A percentile compares a stretch with the other conserved stretches of the same genome.
These are phyloP conservation scores for Coturnix japonica DNA, from an alignment of 2,113 vertebrate genomes.

Conservation along the genomic window DNA sequence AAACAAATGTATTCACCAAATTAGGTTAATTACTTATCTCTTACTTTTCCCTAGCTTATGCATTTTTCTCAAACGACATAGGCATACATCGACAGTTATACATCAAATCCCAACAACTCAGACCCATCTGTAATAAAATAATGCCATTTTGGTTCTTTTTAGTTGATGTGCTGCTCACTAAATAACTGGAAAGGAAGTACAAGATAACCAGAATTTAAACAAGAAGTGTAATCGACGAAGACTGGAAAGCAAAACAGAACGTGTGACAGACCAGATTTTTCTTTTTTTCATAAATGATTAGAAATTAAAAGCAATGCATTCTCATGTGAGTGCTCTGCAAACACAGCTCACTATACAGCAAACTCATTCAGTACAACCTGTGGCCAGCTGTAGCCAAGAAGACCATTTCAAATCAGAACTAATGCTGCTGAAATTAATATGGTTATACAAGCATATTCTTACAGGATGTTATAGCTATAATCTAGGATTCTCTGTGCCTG, in stretches of 20 bases:
- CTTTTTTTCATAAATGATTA: neutral
- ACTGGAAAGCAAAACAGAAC: slow-evolving; percentile 52
- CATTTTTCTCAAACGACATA: slow-evolving; percentile 69
- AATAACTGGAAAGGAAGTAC: slow-evolving; percentile 75
- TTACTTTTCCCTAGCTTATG: slow-evolving; percentile 70
- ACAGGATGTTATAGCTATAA: neutral
- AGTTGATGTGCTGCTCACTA: slow-evolving; percentile 76
- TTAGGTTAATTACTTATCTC: slow-evolving; percentile 76
- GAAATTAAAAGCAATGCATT: slow-evolving; percentile 4
- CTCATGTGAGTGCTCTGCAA: neutral
- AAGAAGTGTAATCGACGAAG: slow-evolving; percentile 62
- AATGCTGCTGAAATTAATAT: neutral
- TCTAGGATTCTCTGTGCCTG: neutral
- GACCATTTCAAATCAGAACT: slow-evolving; percentile 9
- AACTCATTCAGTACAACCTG: neutral
- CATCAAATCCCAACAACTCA: slow-evolving; percentile 69
- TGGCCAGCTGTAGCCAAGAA: slow-evolving; percentile 18
- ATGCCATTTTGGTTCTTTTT: slow-evolving; percentile 73
- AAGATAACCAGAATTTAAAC: slow-evolving; percentile 64
- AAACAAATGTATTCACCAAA: slow-evolving; percentile 77
- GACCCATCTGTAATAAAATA: slow-evolving; percentile 60
- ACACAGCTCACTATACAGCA: neutral
- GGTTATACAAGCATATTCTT: neutral
- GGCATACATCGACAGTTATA: slow-evolving; percentile 71
- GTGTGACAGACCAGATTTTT: neutral